Evolutionary conservation across 2,797 vertebrate genomes (phyloP).

Genomic region (Etheostoma nigrum): DNA sequence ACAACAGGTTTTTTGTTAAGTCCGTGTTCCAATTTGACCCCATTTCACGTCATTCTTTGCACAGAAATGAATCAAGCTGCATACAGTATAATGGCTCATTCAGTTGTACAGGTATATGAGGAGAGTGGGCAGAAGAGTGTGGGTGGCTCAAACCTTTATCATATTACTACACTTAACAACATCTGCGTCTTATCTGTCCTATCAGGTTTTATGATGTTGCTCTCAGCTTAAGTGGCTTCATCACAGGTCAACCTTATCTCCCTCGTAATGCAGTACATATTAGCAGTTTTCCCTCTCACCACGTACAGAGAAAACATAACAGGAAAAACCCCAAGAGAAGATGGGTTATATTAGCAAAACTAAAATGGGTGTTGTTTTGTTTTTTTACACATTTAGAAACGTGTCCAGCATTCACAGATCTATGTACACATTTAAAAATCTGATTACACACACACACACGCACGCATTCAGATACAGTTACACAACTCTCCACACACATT

Average conservation of each 20-base stretch:
- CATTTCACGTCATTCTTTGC: slow-evolving; percentile 23
- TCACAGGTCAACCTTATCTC: slow-evolving; percentile 49
- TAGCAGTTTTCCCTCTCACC: slow-evolving; percentile 13
- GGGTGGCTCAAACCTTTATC: slow-evolving; percentile 21
- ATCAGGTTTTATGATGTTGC: slow-evolving; percentile 49
- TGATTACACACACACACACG: too few relatives aligned
- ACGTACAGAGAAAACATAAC: neutral
- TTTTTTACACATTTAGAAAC: too few relatives aligned
- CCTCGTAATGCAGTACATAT: slow-evolving; percentile 26
- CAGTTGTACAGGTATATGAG: neutral
- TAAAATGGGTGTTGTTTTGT: too few relatives aligned
- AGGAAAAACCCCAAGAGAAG: neutral
- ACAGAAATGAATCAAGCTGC: slow-evolving; percentile 14
- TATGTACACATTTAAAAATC: too few relatives aligned
- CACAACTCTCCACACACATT: too few relatives aligned
- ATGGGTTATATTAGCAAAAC: neutral
- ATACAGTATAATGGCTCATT: slow-evolving; percentile 4
- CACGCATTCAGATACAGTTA: too few relatives aligned
- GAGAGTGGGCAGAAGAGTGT: slow-evolving; percentile 2
- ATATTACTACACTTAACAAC: slow-evolving; percentile 31
- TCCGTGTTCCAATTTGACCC: slow-evolving; percentile 42
- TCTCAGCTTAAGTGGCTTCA: slow-evolving; percentile 42
- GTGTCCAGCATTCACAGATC: too few relatives aligned
- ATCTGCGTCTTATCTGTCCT: slow-evolving; percentile 42
- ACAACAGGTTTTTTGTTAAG: slow-evolving; percentile 31